These are phyloP conservation scores for Argyresthia goedartella DNA, from an alignment of 2,888 invertebrate species.

Conservation along the genomic window DNA sequence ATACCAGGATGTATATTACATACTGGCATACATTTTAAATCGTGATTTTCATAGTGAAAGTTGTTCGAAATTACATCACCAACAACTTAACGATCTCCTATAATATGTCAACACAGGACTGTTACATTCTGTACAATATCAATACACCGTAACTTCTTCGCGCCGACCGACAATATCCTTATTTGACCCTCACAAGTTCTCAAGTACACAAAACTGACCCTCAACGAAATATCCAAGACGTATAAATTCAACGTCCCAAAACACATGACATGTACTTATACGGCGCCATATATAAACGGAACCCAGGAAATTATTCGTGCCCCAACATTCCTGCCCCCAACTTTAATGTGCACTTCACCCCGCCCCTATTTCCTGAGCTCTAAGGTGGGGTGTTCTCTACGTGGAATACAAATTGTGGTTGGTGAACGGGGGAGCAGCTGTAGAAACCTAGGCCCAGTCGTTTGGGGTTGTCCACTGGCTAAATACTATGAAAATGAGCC, in stretches of 20 bases:
- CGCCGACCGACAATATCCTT: neutral
- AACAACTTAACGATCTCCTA: no score
- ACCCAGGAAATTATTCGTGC: neutral
- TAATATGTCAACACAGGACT: no score
- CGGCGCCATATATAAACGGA: neutral
- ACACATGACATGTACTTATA: neutral
- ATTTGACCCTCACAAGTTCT: neutral
- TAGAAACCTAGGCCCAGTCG: conserved; percentile 36
- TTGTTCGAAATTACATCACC: no score
- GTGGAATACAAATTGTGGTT: neutral
- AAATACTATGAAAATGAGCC: conserved; percentile 35
- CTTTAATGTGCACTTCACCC: neutral
- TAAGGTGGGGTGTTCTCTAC: neutral
- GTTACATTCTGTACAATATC: neutral
- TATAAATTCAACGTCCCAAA: neutral
- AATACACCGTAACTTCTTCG: neutral
- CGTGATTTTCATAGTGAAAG: no score
- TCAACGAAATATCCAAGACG: neutral
- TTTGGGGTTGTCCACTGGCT: conserved; percentile 41
- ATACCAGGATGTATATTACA: no score
- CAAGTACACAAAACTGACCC: no score
- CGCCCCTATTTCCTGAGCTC: neutral
- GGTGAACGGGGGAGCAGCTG: conserved; percentile 34
- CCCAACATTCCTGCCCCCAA: neutral
- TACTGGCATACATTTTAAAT: no score